Conservation (phyloP, 2,113 vertebrate genomes). For the Phyllostomus discolor region DNA sequence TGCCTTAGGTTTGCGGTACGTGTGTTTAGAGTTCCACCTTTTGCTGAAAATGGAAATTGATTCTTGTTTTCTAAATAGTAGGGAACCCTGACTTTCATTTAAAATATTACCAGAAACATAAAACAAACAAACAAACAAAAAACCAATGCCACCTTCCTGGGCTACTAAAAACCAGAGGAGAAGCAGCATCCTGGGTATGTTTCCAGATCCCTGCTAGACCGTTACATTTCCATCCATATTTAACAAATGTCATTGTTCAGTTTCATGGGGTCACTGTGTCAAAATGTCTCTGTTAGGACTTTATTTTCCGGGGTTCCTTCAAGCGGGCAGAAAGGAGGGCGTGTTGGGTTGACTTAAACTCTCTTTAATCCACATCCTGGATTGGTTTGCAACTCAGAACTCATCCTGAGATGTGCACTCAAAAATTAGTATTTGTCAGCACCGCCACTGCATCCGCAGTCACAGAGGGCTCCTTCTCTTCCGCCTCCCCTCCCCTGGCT, state of each 20-base stretch:
- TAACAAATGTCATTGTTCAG: slow-evolving; percentile 82
- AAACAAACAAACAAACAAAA: background rate
- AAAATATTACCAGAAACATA: background rate
- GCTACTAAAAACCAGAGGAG: background rate
- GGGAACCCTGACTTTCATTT: background rate
- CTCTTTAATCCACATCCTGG: slow-evolving; percentile 59
- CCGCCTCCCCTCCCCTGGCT: background rate
- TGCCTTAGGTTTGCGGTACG: background rate
- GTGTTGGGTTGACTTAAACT: slow-evolving; percentile 72
- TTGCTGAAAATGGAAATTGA: background rate
- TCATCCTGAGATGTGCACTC: slow-evolving; percentile 46
- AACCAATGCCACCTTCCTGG: background rate
- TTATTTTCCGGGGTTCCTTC: slow-evolving; percentile 76
- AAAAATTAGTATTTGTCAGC: slow-evolving; percentile 57
- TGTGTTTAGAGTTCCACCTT: background rate
- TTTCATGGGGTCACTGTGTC: slow-evolving; percentile 81
- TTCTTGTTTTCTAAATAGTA: background rate
- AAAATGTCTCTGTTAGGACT: slow-evolving; percentile 82
- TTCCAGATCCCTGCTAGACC: slow-evolving; percentile 68
- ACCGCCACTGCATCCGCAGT: background rate
- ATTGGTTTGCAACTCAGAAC: slow-evolving; percentile 60
- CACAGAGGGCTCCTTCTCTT: background rate
- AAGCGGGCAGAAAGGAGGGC: slow-evolving; percentile 70
- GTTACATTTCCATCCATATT: slow-evolving; percentile 77
- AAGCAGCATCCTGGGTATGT: slow-evolving; percentile 70